Base-by-base conservation (phyloP, 2,888 invertebrate genomes). In the Ophioninae sp. region DNA sequence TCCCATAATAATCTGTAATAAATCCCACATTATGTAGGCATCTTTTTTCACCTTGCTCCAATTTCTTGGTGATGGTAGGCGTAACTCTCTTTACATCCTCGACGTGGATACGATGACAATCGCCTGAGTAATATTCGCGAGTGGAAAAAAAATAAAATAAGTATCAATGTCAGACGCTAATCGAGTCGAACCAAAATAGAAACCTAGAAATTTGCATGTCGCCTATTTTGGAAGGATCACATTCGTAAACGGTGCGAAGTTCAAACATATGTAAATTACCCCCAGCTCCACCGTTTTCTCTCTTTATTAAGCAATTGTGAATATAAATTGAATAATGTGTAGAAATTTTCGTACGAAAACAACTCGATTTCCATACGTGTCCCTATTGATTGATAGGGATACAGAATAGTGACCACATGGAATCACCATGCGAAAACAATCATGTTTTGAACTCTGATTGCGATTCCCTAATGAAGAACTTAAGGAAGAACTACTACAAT, bases 1-100 rank as follows among this genome's bases (percentile, higher is more conserved):
- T 6, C 61, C 41, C 39, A 20, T 20, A 37, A 70, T 10, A 37
- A 70, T 2, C 57, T 30, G 57, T 57, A 30, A 59, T 20, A 57
- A 57, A 70, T 70, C 70, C 57, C 57, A 20, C n/a, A 57, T 70
- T 57, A 20, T 57, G 37, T 56, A 65, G 37, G 62, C 64, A 75
- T 65, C 50, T 41, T 44, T 44, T 65, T 70, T 20, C 37, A 37
- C 70, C 74, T 75, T 44, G 74, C 74, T 62, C 74, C 64, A 75
- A 56, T 75, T 75, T 75, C 56, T 75, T 21, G 21, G 50, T 5
- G 65, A 56, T 50, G 50, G 64, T 65, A 50, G 74, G 74, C 64
- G 74, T 65, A 30, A 6, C 6, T 20, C 41, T 50, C 37, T 50
- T 75, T 62, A 64, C 74, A 56, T 65, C 44, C 30, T 50, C 13